Evolutionary conservation across 2,113 vertebrate species (phyloP).

Genomic region (Hystrix cristata): DNA sequence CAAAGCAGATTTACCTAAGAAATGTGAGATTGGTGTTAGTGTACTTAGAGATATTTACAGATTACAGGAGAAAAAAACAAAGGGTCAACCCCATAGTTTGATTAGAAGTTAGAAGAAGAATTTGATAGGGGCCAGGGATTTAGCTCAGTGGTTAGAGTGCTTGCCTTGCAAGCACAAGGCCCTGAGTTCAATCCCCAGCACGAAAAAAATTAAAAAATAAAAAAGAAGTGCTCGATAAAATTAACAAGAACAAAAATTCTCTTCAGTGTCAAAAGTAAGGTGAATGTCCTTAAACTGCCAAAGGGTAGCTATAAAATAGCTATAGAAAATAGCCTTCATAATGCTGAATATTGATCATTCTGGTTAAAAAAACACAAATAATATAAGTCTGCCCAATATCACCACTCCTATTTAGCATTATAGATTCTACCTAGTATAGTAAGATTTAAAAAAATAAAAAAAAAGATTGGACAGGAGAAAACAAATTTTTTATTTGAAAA

Average conservation of each 20-base stretch:
- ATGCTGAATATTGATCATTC: not conserved
- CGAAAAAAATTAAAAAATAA: too few relatives aligned
- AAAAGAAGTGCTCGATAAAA: conserved; percentile 11
- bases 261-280: not conserved
- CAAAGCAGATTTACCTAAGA: not conserved
- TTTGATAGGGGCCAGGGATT: not conserved
- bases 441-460: not conserved
- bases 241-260: conserved; percentile 23
- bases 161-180: too few relatives aligned
- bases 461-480: not conserved
- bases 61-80: conserved; percentile 35
- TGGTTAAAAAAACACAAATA: not conserved
- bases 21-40: not conserved
- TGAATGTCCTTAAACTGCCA: not conserved
- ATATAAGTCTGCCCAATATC: not conserved
- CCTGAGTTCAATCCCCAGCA: too few relatives aligned
- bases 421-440: not conserved
- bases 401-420: not conserved
- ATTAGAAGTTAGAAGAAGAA: not conserved
- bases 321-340: not conserved
- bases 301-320: not conserved
- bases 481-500: conserved; percentile 11
- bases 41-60: not conserved
- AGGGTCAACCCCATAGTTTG: not conserved
- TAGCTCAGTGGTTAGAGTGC: too few relatives aligned